phyloP scores from a whole-genome alignment of 2,113 vertebrate genomes.

The Fulica atra region DNA sequence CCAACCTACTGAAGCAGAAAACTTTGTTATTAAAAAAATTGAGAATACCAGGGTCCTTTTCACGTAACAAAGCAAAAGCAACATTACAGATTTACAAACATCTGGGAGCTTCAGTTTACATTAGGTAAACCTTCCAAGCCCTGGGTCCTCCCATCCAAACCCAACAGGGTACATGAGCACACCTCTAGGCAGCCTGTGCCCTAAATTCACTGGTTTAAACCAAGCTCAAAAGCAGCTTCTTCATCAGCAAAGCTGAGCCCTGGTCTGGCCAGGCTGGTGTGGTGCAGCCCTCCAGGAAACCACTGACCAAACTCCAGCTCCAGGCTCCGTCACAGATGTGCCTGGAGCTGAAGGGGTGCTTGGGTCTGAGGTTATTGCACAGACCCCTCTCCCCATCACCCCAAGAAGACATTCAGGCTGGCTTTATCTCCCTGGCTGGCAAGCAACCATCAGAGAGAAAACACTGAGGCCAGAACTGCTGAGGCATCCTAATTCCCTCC shows the following conservation, averaged over 20 bases:
- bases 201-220: background rate
- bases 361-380: background rate
- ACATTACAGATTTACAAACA: rapidly evolving
- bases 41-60: background rate
- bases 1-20: background rate
- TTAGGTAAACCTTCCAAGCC: background rate
- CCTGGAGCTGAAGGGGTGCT: background rate
- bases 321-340: background rate
- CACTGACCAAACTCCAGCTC: background rate
- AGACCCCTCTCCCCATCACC: background rate
- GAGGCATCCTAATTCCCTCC: background rate
- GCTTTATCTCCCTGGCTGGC: background rate
- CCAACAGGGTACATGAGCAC: rapidly evolving
- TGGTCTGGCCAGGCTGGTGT: background rate
- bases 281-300: background rate
- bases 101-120: background rate
- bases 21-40: background rate
- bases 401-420: rapidly evolving
- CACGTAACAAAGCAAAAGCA: background rate
- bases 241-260: background rate
- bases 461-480: background rate
- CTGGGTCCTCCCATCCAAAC: background rate
- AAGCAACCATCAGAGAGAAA: background rate
- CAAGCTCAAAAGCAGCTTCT: background rate
- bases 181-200: background rate